A percentile compares a stretch with the other conserved stretches of the same genome.
Conservation (phyloP, 2,113 vertebrate genomes). For the Morone saxatilis region DNA sequence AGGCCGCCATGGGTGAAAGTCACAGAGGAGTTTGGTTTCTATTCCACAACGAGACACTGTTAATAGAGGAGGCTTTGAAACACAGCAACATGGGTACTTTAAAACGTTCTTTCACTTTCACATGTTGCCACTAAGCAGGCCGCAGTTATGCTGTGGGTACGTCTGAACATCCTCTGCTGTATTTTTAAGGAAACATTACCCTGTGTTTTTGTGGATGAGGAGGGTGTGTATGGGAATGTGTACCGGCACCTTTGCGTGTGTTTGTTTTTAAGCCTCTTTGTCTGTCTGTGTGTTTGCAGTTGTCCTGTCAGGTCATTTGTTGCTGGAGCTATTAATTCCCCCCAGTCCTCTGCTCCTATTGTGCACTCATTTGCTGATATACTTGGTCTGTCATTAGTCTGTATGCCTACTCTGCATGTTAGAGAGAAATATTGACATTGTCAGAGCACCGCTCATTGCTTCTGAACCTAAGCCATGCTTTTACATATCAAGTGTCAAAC, state of each 20-base stretch:
- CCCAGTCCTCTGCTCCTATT: conserved; percentile 68
- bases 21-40: conserved; percentile 60
- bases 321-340: conserved; percentile 71
- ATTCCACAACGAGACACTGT: conserved; percentile 44
- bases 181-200: conserved; percentile 18
- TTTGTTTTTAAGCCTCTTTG: conserved; percentile 49
- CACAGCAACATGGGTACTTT: conserved; percentile 29
- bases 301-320: conserved; percentile 80
- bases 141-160: conserved; percentile 14
- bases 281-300: conserved; percentile 71
- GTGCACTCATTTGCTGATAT: conserved; percentile 78
- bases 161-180: conserved; percentile 14
- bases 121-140: conserved; percentile 20
- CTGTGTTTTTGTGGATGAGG: conserved; percentile 10
- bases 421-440: conserved; percentile 79
- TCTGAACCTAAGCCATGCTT: conserved; percentile 62
- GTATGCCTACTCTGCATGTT: conserved; percentile 79
- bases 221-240: conserved; percentile 1
- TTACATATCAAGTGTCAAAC: conserved; percentile 76
- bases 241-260: not conserved
- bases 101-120: conserved; percentile 47
- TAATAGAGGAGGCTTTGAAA: conserved; percentile 62
- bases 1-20: conserved; percentile 48
- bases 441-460: conserved; percentile 64
- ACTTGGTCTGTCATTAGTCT: conserved; percentile 73